Evolutionary conservation across 2,113 vertebrate genomes (phyloP), one percentile per base, ranked within the genome.

Genomic region (Phaetusa simplex): DNA sequence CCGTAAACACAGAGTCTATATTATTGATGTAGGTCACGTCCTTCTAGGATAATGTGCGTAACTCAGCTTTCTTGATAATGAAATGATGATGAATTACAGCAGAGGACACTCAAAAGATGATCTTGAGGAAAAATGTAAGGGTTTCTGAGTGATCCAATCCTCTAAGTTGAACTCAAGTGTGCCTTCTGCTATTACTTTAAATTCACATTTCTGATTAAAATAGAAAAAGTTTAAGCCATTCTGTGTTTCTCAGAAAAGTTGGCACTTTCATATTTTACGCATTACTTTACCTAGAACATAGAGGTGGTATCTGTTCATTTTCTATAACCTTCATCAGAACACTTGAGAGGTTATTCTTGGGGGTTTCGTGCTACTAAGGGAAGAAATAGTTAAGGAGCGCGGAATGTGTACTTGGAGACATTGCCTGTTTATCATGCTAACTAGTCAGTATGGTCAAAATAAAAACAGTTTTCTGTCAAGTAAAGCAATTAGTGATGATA

Each of bases 51-150:
- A 94, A 95, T 86, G 74, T 52, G 8, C 40, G 32, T 79, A 87
- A 72, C 85, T 95, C 76, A 45, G 92, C 72, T 92, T 96, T 88
- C 76, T 58, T 79, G 79, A 64, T 97, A 96, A 95, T 95, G 88
- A 97, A 96, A 90, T 90, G 76, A 94, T 89, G 89, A 94, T 95
- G 90, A 96, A 96, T 93, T 94, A 47, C 52, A 91, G 47, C 70
- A 86, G 56, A 97, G 80, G 83, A 93, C 86, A 81, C 92, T 96
- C 81, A 76, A 52, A 89, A 78, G 55, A 91, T 95, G 77, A 91
- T 92, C 61, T 90, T 81, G 80, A 96, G 72, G 52, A 58, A 93
- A 84, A 88, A 88, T 64, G 5, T 84, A 91, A 86, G 65, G 32
- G 69, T 88, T 95, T 95, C 47, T 64, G 82, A 86, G 94, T 66